Evolutionary conservation across 1,140 invertebrate species (phyloP).

Genomic region (Drosophila albomicans): DNA sequence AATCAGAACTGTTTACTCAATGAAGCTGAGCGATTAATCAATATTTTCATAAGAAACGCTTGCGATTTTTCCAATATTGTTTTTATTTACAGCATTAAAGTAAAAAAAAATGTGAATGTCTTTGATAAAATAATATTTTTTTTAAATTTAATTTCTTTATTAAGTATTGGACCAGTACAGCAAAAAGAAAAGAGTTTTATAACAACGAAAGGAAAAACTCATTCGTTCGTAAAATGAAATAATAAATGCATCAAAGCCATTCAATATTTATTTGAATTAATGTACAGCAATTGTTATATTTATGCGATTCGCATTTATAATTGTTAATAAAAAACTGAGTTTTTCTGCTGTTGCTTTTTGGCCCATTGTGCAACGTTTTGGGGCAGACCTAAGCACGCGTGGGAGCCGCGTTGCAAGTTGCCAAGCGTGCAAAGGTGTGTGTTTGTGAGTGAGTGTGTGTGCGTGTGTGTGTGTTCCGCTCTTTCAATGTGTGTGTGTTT

Average conservation of each 20-base stretch:
- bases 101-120: not conserved
- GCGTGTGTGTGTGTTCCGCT: conserved; percentile 11
- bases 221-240: too few relatives aligned
- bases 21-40: not conserved
- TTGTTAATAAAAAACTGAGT: not conserved
- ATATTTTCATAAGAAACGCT: not conserved
- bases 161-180: too few relatives aligned
- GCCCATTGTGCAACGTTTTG: conserved; percentile 41
- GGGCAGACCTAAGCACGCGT: conserved; percentile 40
- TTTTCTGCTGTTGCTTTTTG: not conserved
- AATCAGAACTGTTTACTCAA: not conserved
- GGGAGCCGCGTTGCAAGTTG: conserved; percentile 41
- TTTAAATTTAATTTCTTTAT: too few relatives aligned
- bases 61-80: not conserved
- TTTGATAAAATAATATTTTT: not conserved
- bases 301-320: not conserved
- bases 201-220: too few relatives aligned
- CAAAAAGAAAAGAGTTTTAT: too few relatives aligned
- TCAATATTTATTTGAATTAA: not conserved
- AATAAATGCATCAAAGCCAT: not conserved
- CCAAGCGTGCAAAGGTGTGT: conserved; percentile 1
- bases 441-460: conserved; percentile 2
- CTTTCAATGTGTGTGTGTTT: conserved; percentile 4
- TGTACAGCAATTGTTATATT: not conserved
- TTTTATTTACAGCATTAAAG: not conserved